phyloP scores from a whole-genome alignment of 1,140 invertebrate genomes.

The Bombus vancouverensis region DNA sequence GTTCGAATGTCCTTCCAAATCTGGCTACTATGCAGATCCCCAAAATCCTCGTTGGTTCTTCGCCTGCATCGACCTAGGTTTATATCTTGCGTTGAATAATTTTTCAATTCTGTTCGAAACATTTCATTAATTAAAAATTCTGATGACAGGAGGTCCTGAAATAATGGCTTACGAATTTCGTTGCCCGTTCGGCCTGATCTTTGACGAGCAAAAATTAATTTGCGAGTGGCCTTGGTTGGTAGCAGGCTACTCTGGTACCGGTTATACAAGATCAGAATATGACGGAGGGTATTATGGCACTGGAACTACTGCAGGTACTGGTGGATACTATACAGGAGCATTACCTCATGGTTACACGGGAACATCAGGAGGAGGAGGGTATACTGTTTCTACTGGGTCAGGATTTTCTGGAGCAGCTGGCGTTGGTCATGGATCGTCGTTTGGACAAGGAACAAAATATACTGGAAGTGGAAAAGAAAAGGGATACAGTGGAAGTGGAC shows the following conservation, averaged over 20 bases:
- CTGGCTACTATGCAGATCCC: constrained; percentile 90
- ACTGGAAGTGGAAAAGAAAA: background rate
- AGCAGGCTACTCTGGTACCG: constrained; percentile 85
- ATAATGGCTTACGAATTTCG: constrained; percentile 91
- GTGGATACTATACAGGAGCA: constrained; percentile 44
- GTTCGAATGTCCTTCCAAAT: constrained; percentile 85
- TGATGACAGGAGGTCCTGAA: constrained; percentile 70
- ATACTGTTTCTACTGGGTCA: background rate
- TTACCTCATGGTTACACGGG: constrained; percentile 41
- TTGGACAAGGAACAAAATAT: background rate
- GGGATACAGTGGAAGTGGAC: background rate
- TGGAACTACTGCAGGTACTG: constrained; percentile 2
- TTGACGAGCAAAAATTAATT: constrained; percentile 87
- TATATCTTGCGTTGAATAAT: constrained; percentile 78
- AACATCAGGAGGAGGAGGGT: background rate
- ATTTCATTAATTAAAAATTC: background rate
- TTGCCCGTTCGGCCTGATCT: constrained; percentile 92
- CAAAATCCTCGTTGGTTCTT: constrained; percentile 94
- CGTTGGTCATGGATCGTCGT: background rate
- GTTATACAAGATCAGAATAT: constrained; percentile 49
- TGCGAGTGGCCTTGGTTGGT: constrained; percentile 94
- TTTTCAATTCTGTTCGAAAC: background rate
- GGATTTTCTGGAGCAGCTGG: constrained; percentile 32
- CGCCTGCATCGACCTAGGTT: constrained; percentile 90
- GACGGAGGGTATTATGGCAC: constrained; percentile 39